Base-by-base conservation (phyloP, 2,797 vertebrate genomes). In the Tenualosa thibaudeaui region DNA sequence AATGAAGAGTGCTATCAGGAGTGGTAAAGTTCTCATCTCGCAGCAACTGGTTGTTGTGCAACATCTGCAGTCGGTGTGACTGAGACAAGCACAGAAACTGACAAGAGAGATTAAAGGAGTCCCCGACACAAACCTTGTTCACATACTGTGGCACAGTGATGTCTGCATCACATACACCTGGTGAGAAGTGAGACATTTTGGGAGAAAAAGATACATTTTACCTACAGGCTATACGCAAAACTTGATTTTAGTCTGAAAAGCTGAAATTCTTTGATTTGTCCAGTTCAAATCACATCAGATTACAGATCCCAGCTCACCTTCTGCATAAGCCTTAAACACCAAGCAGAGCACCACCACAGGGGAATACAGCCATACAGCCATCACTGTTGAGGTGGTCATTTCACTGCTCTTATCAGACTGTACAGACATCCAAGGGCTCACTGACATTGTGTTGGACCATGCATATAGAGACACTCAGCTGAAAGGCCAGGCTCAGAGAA, bases 61-160 rank as follows among this genome's bases (percentile, higher is more conserved):
- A 0, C 87, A 90, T 40, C 68, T 84, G 53, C 22, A 85, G 43
- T 15, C 7, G 37, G n/a, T 31, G 3, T 15, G 0, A 19, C 0
- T 10, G 17, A 12, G n/a, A 10, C 22, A 84, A 15, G 56, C 86
- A 86, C 7, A 24, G 2, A 49, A 85, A 86, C 0, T 17, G 53
- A 43, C 89, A 90, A n/a, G 62, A 84, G 65, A 90, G 71, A 2
- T 84, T 87, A 83, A 90, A 90, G 58, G 22, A 13, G 19, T 86
- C 56, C 12, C 88, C 89, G 2, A 54, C 3, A 17, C 62, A 86
- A 68, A 88, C 13, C 37, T 2, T 10, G 0, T 81, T 8, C 43
- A 5, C 7, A 62, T 1, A 24, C 75, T 62, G 22, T 60, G 51
- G 31, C 51, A 87, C 81, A 0, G 2, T 83, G 43, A 89, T 40